These are phyloP conservation scores for Athalia cordata DNA, from an alignment of 2,888 invertebrate genomes.

Conservation along the genomic window DNA sequence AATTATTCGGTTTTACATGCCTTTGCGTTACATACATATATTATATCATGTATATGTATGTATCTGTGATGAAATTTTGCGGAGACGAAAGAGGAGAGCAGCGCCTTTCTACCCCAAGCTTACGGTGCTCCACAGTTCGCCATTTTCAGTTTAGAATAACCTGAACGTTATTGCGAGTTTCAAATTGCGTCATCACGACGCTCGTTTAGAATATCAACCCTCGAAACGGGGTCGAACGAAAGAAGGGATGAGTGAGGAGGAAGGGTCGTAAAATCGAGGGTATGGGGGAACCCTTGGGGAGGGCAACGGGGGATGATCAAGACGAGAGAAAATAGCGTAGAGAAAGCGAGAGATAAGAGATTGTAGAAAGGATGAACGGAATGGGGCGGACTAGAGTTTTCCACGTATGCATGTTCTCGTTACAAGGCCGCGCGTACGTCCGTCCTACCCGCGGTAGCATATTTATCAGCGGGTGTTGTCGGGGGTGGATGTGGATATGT, in stretches of 20 bases:
- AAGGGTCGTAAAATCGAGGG: constrained; percentile 1
- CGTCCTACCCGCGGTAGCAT: constrained; percentile 55
- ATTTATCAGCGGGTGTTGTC: constrained; percentile 59
- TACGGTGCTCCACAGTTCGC: constrained; percentile 2
- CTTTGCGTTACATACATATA: no score
- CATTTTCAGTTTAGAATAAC: constrained; percentile 34
- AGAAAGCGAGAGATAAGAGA: constrained; percentile 45
- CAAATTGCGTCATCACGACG: constrained; percentile 29
- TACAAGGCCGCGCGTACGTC: constrained; percentile 44
- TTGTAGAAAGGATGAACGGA: constrained; percentile 49
- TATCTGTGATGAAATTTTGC: no score
- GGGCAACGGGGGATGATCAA: neutral
- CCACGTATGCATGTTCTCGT: constrained; percentile 35
- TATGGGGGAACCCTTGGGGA: neutral
- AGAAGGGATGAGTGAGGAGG: neutral
- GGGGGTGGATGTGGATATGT: constrained; percentile 11
- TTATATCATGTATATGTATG: no score
- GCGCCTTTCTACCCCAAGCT: neutral
- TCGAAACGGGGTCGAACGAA: constrained; percentile 24
- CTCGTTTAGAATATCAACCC: constrained; percentile 41
- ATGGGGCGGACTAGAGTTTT: neutral
- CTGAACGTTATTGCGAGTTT: constrained; percentile 22
- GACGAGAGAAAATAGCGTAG: constrained; percentile 15
- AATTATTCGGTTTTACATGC: no score
- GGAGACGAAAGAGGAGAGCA: neutral